phyloP scores from a whole-genome alignment of 2,113 vertebrate genomes.

The Eolophus roseicapilla region DNA sequence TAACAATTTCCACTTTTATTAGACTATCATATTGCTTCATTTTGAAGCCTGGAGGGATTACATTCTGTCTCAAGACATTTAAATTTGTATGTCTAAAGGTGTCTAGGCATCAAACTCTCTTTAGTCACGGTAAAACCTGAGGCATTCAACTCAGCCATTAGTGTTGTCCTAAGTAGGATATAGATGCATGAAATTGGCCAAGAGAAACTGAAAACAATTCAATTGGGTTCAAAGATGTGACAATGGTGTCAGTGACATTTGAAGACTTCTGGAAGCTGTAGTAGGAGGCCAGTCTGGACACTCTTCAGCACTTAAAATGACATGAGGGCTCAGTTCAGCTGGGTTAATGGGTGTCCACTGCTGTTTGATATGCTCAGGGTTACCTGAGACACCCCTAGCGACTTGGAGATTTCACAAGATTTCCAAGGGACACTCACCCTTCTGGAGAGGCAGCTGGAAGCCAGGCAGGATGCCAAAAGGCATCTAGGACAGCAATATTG shows the following conservation, averaged over 20 bases:
- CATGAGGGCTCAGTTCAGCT: not conserved
- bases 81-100: not conserved
- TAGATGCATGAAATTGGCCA: not conserved
- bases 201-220: not conserved
- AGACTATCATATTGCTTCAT: not conserved
- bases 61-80: not conserved
- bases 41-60: not conserved
- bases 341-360: not conserved
- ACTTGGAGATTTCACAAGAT: not conserved
- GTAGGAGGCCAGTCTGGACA: not conserved
- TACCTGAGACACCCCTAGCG: fast-evolving
- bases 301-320: not conserved
- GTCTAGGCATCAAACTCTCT: not conserved
- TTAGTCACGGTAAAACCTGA: not conserved
- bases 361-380: not conserved
- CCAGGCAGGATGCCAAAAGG: not conserved
- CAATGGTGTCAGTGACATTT: not conserved
- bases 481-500: not conserved
- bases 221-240: not conserved
- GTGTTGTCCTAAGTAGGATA: not conserved
- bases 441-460: not conserved
- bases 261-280: not conserved
- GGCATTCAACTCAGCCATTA: not conserved
- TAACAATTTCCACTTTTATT: too few relatives aligned
- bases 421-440: not conserved